Conservation (phyloP, 2,888 invertebrate species). For the Panopea generosa region DNA sequence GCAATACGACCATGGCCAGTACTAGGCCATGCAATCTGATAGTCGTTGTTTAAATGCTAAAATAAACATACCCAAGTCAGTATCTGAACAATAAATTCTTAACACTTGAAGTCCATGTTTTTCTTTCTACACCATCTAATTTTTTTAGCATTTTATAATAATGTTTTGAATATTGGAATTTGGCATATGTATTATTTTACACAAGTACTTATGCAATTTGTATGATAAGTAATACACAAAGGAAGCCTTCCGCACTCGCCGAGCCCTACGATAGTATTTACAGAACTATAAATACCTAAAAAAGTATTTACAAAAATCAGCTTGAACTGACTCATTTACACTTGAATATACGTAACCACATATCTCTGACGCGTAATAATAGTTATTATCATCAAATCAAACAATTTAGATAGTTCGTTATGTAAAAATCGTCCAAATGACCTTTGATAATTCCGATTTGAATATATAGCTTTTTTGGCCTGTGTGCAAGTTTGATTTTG, state of each 20-base stretch:
- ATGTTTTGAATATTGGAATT: slow-evolving; percentile 11
- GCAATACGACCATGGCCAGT: slow-evolving; percentile 5
- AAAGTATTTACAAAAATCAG: slow-evolving; percentile 2
- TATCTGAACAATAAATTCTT: slow-evolving; percentile 17
- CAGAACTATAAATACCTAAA: slow-evolving; percentile 2
- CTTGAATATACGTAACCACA: slow-evolving; percentile 7
- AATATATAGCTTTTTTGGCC: slow-evolving; percentile 9
- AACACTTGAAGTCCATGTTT: slow-evolving; percentile 20
- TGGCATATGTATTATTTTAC: slow-evolving; percentile 11
- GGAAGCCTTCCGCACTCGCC: slow-evolving; percentile 19
- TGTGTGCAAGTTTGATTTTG: slow-evolving; percentile 8
- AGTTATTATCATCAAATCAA: slow-evolving; percentile 8
- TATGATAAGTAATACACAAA: slow-evolving; percentile 9
- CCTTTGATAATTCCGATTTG: not conserved
- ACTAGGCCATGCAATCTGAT: slow-evolving; percentile 14
- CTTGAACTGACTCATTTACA: slow-evolving; percentile 5
- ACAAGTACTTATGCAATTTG: slow-evolving; percentile 18
- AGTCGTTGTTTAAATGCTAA: slow-evolving; percentile 15
- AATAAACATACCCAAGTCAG: slow-evolving; percentile 26
- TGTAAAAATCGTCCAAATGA: not conserved
- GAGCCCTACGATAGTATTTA: slow-evolving; percentile 2
- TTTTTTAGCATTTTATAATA: slow-evolving; percentile 8
- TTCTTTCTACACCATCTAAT: slow-evolving; percentile 3
- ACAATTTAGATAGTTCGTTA: slow-evolving; percentile 5
- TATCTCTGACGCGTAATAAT: slow-evolving; percentile 6